Evolutionary conservation across 2,888 invertebrate genomes (phyloP).

Genomic region (Platypus cylindrus): DNA sequence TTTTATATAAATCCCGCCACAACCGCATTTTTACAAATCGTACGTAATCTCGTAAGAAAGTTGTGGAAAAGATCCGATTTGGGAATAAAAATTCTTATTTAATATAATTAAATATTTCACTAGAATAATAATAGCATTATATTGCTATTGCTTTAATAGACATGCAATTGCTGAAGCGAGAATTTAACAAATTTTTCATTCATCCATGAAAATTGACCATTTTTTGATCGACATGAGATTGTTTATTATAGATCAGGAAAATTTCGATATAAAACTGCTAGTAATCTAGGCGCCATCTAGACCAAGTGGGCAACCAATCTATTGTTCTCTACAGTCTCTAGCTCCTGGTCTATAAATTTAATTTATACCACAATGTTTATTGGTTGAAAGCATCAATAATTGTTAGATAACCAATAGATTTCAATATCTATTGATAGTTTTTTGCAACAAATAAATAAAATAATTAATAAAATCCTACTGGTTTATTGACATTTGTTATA

Average conservation of each 20-base stretch:
- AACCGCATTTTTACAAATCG: background rate
- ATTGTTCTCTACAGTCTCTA: background rate
- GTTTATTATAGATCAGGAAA: constrained; percentile 11
- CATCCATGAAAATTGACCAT: constrained; percentile 11
- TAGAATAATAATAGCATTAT: no score
- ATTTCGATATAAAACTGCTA: no score
- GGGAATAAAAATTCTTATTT: no score
- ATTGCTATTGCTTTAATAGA: no score
- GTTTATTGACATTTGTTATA: constrained; percentile 8
- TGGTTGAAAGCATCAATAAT: constrained; percentile 9
- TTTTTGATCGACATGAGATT: constrained; percentile 9
- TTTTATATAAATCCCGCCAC: constrained; percentile 17
- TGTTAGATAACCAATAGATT: constrained; percentile 12
- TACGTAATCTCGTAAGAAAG: constrained; percentile 17
- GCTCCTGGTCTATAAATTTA: constrained; percentile 7
- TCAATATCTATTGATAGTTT: constrained; percentile 8
- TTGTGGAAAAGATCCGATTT: no score
- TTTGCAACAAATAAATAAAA: constrained; percentile 6
- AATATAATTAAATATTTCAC: constrained; percentile 15
- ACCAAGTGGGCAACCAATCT: background rate
- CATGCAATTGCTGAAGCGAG: constrained; percentile 13
- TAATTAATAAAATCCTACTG: constrained; percentile 9
- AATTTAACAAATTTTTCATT: constrained; percentile 10
- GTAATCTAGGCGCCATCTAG: no score
- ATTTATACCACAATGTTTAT: constrained; percentile 1